Percentiles rank a stretch among this genome's conserved stretches.
Conservation (phyloP, 2,888 invertebrate genomes). For the Cremastinae sp. region DNA sequence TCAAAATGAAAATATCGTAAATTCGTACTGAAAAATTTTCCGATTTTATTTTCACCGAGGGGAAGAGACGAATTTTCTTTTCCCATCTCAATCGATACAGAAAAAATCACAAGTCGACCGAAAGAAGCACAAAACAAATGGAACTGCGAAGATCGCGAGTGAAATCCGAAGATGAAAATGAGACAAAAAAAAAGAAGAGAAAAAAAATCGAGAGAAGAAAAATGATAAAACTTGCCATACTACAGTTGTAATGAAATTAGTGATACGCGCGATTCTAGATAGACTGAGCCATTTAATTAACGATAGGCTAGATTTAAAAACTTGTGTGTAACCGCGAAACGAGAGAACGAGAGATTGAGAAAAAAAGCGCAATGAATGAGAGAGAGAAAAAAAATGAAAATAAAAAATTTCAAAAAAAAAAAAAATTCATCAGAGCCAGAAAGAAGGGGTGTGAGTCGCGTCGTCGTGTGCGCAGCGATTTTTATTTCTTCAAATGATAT, state of each 20-base stretch:
- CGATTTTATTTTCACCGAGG: background rate
- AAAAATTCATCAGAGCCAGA: background rate
- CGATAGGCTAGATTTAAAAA: constrained; percentile 61
- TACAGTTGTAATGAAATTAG: constrained; percentile 66
- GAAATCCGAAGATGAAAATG: background rate
- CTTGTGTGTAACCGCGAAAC: constrained; percentile 50
- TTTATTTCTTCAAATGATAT: background rate
- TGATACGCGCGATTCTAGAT: constrained; percentile 68
- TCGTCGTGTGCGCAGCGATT: constrained; percentile 34
- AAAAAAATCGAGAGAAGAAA: constrained; percentile 4
- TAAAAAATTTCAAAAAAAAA: constrained; percentile 1
- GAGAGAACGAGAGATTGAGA: constrained; percentile 39
- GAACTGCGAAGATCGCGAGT: constrained; percentile 1
- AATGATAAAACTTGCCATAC: constrained; percentile 65
- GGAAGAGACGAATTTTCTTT: no score
- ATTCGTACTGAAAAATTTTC: no score
- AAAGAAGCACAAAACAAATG: constrained; percentile 38
- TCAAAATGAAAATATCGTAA: no score
- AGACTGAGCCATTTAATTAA: constrained; percentile 68
- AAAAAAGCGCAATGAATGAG: constrained; percentile 17
- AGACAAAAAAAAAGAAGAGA: background rate
- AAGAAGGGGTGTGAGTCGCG: constrained; percentile 23
- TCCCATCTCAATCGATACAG: constrained; percentile 20
- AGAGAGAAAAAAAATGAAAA: background rate
- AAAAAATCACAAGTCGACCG: constrained; percentile 33